Base-by-base conservation (phyloP, 2,797 vertebrate species). In the Alcedo atthis region DNA sequence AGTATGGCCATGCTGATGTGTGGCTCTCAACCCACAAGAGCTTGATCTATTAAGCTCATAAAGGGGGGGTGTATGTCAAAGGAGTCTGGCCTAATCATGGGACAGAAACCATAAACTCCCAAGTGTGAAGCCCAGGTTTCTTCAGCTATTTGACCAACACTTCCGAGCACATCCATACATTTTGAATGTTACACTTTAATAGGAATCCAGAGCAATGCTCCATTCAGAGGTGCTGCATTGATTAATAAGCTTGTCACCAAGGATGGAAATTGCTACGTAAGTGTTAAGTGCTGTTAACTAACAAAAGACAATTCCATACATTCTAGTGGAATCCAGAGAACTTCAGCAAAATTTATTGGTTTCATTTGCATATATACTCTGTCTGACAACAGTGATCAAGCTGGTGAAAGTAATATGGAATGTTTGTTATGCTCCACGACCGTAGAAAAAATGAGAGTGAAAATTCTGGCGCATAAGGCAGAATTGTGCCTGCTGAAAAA, bases 281-380 rank as follows among this genome's bases (percentile, higher is more conserved):
- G 70, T 88, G 74, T 91, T 91, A 91, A 93, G 63, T 9, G 4
- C 78, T 93, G 74, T 73, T 93, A 94, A 94, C 58, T 87, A 92
- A 67, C 3, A 26, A 73, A 95, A 96, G 83, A 94, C 40, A 87
- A 95, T 90, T 94, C 85, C 85, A 84, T 87, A 89, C 33, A 26
- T 93, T 95, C 89, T 91, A 42, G 67, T 61, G 57, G 80, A 95
- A 94, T 87, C 74, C 49, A 81, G 80, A 94, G 77, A 92, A 95
- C 64, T 92, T 88, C 35, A 84, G 75, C 28, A 93, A 86, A 92
- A 95, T 79, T 57, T 86, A 92, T 73, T 83, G 81, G 55, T 61
- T 85, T 70, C 20, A 89, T 91, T 94, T 92, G 48, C 85, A 64
- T 93, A 79, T 81, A 69, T 61, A 87, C 59, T 87, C 74, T 92